Base-by-base conservation (phyloP, 2,797 vertebrate species). In the Dipus sagitta region DNA sequence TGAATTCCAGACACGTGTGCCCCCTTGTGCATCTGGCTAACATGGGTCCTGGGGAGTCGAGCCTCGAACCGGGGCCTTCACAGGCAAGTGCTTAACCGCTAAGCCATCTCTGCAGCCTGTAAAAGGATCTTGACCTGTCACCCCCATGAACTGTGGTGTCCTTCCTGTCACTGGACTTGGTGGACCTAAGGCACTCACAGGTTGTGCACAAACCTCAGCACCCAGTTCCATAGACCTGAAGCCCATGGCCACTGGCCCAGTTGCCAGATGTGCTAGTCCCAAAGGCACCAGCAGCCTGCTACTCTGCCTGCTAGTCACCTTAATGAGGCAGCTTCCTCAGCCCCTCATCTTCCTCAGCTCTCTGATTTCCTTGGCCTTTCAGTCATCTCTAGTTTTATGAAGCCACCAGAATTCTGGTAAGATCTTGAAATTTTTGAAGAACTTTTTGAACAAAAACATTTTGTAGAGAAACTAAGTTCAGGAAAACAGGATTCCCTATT, bases 401-500 rank as follows among this genome's bases (percentile, higher is more conserved):
- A 28, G 24, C 62, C 60, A 17, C 30, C 60, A 42, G 24, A 13
- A 65, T 1, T 54, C 28, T 60, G 2, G 4, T 34, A 79, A 47
- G 86, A 62, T 30, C 67, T 30, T n/a, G 18, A 13, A 76, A 10
- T 32, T 65, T 92, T 86, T 86, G 52, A 90, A 81, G 78, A 72
- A 70, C 32, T 68, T 76, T 86, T 52, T 68, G 14, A 86, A 77
- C 38, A 76, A 82, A 83, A 54, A 23, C 28, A 38, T 38, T 38
- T 38, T 38, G 38, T 82, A 64, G 21, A 64, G 21, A 20, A 60
- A 38, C 38, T 38, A 72, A 52, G 52, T 34, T 71, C 82, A 65
- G 21, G 34, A 94, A 94, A 89, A 20, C 64, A 54, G 38, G 38
- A 62, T 86, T 38, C 54, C 80, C 76, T 88, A 26, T 84, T 58